These are phyloP conservation scores for Takifugu rubripes DNA, from an alignment of 2,797 vertebrate genomes.

Conservation along the genomic window DNA sequence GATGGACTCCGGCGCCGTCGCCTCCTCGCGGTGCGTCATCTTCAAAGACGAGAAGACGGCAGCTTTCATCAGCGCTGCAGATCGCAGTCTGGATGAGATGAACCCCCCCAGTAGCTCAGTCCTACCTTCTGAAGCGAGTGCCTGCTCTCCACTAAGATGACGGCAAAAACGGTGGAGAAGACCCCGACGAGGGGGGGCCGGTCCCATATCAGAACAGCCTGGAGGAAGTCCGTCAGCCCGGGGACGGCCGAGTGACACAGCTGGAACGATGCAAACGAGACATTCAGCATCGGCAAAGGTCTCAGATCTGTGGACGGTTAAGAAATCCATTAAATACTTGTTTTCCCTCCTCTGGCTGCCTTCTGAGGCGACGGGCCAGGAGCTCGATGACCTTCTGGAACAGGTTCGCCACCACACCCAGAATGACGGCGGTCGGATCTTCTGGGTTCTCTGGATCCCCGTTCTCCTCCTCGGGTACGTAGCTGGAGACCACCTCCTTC, in stretches of 20 bases:
- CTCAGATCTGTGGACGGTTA: too few relatives aligned
- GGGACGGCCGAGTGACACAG: conserved; percentile 76
- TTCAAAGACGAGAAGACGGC: conserved; percentile 31
- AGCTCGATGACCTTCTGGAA: conserved; percentile 90
- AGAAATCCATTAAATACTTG: conserved; percentile 62
- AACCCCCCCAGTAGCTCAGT: not conserved
- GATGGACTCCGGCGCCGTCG: conserved; percentile 70
- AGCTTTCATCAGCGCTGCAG: conserved; percentile 1
- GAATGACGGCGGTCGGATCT: conserved; percentile 56
- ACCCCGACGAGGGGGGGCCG: conserved; percentile 71
- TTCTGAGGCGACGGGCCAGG: conserved; percentile 74
- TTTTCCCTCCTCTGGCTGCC: conserved; percentile 78
- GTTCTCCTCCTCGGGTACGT: conserved; percentile 48
- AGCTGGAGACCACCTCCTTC: conserved; percentile 79
- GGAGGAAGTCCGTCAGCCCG: conserved; percentile 81
- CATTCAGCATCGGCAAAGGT: not conserved
- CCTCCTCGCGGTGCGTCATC: conserved; percentile 76
- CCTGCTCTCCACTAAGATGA: conserved; percentile 83
- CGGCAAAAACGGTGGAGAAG: conserved; percentile 84
- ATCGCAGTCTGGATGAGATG: not conserved
- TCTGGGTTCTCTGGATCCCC: conserved; percentile 37
- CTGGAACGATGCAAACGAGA: conserved; percentile 54
- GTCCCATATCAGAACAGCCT: conserved; percentile 71
- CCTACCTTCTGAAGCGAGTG: conserved; percentile 81
- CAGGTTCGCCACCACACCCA: conserved; percentile 78